A percentile compares a stretch with the other conserved stretches of the same genome.
Evolutionary conservation across 2,888 invertebrate genomes (phyloP).

Genomic region (Tuberolachnus salignus): DNA sequence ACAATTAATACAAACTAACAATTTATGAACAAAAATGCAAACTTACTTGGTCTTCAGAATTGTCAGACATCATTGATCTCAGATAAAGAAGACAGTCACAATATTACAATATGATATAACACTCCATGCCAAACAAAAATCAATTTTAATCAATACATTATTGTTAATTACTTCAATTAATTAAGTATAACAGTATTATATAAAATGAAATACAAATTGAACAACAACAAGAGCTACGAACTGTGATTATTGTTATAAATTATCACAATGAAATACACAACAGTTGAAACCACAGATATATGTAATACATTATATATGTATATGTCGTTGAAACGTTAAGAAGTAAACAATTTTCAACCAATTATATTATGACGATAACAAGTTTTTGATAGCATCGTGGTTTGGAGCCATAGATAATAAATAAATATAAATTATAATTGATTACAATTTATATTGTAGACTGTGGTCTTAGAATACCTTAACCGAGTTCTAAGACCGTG

Average conservation of each 20-base stretch:
- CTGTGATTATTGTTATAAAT: not conserved
- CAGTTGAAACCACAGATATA: too few species aligned
- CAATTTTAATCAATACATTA: not conserved
- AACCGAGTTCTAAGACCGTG: too few species aligned
- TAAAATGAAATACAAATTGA: not conserved
- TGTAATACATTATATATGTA: too few species aligned
- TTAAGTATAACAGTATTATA: not conserved
- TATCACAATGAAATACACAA: not conserved
- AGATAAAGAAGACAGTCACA: constrained; percentile 21
- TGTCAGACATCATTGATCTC: constrained; percentile 36
- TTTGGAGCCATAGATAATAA: too few species aligned
- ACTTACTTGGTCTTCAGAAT: constrained; percentile 44
- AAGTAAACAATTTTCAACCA: constrained; percentile 43
- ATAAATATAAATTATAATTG: too few species aligned
- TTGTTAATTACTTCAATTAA: not conserved
- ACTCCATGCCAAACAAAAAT: constrained; percentile 6
- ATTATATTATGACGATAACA: constrained; percentile 37
- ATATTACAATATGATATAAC: not conserved
- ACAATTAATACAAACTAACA: too few species aligned
- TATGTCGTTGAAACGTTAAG: constrained; percentile 1
- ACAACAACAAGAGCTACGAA: not conserved
- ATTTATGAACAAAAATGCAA: not conserved
- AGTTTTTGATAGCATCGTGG: constrained; percentile 37
- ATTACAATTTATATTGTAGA: too few species aligned
- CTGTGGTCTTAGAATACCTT: too few species aligned